These are phyloP conservation scores for Cataglyphis rosenhaueri DNA, from an alignment of 2,888 invertebrate genomes.

Conservation along the genomic window DNA sequence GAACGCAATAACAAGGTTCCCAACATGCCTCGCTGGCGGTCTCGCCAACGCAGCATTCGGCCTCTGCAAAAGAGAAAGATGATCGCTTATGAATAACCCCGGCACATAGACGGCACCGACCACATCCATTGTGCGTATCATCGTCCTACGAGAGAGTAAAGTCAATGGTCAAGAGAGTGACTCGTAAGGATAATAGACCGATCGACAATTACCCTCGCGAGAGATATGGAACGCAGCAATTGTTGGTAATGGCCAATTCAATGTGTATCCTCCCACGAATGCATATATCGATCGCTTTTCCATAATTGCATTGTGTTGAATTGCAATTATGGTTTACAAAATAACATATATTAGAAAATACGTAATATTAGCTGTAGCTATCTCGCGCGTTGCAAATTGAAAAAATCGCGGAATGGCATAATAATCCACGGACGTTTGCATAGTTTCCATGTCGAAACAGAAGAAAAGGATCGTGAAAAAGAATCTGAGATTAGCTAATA, in stretches of 20 bases:
- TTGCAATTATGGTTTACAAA: conserved; percentile 17
- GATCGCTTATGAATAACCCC: conserved; percentile 52
- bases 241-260: conserved; percentile 22
- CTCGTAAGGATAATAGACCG: conserved; percentile 65
- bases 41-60: conserved; percentile 86
- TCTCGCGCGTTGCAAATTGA: conserved; percentile 11
- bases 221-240: conserved; percentile 36
- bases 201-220: conserved; percentile 62
- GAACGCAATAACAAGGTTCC: conserved; percentile 93
- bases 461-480: background rate
- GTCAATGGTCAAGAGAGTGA: conserved; percentile 44
- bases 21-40: conserved; percentile 88
- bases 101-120: conserved; percentile 34
- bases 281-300: conserved; percentile 34
- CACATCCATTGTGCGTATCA: conserved; percentile 53
- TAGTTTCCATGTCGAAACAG: background rate
- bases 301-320: conserved; percentile 1
- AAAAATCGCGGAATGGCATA: background rate
- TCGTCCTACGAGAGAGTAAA: conserved; percentile 50
- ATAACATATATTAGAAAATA: background rate
- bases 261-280: background rate
- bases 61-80: conserved; percentile 78
- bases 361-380: background rate
- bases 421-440: background rate
- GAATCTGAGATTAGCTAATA: background rate